Conservation (phyloP, 2,113 vertebrate genomes). For the Aegithalos caudatus region DNA sequence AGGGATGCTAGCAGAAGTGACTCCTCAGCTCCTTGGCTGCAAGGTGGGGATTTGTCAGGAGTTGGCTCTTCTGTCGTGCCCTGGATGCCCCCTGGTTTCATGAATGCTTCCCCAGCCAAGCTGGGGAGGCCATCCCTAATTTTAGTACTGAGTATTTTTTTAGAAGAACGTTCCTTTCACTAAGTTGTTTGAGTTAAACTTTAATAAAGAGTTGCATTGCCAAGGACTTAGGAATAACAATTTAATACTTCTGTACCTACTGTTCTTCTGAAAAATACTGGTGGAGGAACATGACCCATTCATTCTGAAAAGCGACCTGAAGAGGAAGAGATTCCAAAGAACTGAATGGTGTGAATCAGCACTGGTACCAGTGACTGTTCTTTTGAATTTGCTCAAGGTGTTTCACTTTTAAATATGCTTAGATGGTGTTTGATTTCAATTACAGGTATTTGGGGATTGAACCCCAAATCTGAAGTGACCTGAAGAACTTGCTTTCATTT, state of each 20-base stretch:
- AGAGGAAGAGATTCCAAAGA: not conserved
- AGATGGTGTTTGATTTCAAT: not conserved
- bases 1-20: not conserved
- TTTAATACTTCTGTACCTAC: not conserved
- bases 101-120: not conserved
- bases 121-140: not conserved
- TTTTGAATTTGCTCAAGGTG: not conserved
- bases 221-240: not conserved
- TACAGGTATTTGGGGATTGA: not conserved
- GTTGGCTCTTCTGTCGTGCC: not conserved
- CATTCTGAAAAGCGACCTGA: not conserved
- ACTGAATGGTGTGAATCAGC: not conserved
- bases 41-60: not conserved
- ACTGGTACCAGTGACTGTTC: not conserved
- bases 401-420: not conserved
- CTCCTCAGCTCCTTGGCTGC: not conserved
- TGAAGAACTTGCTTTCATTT: not conserved
- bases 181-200: not conserved
- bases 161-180: not conserved
- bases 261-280: not conserved
- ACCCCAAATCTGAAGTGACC: not conserved
- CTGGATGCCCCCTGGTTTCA: fast-evolving
- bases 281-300: not conserved
- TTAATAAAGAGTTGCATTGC: not conserved
- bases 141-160: not conserved